Conservation (phyloP, 2,888 invertebrate genomes). For the Pharmacophagus antenor region DNA sequence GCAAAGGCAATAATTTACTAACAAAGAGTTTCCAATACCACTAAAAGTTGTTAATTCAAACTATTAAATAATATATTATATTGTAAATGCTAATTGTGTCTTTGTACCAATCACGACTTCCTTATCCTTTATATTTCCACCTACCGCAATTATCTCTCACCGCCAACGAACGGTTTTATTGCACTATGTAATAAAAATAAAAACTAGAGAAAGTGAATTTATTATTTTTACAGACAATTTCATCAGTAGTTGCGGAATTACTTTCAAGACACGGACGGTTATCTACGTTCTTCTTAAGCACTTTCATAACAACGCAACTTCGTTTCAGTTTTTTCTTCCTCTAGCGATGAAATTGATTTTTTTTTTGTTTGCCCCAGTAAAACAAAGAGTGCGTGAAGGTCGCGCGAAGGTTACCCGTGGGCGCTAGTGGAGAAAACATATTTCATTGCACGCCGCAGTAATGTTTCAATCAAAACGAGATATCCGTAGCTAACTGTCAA, state of each 20-base stretch:
- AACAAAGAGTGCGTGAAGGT: conserved; percentile 22
- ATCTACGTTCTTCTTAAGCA: not conserved
- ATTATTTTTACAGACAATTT: not conserved
- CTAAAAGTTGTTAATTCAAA: too few relatives aligned
- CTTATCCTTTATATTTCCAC: too few relatives aligned
- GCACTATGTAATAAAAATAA: too few relatives aligned
- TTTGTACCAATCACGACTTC: too few relatives aligned
- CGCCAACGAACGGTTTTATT: too few relatives aligned
- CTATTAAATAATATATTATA: too few relatives aligned
- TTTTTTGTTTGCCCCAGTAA: conserved; percentile 9
- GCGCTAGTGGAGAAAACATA: not conserved
- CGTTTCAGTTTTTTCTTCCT: not conserved
- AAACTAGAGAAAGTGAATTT: not conserved
- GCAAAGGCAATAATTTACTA: too few relatives aligned
- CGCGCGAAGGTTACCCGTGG: conserved; percentile 9
- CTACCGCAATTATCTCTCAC: too few relatives aligned
- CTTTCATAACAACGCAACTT: not conserved
- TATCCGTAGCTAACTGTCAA: not conserved
- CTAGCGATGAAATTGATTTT: conserved; percentile 19
- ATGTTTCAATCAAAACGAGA: conserved; percentile 4
- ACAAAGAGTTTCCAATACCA: too few relatives aligned
- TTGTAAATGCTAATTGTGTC: too few relatives aligned
- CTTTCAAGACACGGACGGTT: not conserved
- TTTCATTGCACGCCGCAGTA: not conserved
- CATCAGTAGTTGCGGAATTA: not conserved